These are phyloP conservation scores for Micronycteris hirsuta DNA, from an alignment of 2,113 vertebrate genomes.

Conservation along the genomic window DNA sequence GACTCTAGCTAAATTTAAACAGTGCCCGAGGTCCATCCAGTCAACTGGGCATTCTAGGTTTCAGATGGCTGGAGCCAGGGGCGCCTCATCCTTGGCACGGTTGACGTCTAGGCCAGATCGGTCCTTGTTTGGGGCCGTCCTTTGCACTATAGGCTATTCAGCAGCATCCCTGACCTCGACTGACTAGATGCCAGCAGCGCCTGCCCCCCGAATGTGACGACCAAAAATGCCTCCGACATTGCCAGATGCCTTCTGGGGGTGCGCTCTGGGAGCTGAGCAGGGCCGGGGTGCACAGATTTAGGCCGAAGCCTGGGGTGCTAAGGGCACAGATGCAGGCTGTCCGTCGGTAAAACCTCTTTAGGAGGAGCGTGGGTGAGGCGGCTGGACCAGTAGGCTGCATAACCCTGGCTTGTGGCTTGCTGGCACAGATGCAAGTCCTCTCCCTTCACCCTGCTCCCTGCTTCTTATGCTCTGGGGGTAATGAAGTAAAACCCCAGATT, in stretches of 20 bases:
- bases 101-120: accelerated
- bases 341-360: neutral
- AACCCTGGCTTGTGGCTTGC: neutral
- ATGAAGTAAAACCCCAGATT: constrained; percentile 64
- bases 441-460: neutral
- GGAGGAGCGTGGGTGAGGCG: neutral
- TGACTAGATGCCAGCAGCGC: neutral
- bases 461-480: neutral
- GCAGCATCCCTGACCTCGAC: neutral
- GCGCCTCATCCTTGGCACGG: accelerated
- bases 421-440: accelerated
- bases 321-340: neutral
- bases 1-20: neutral
- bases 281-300: neutral
- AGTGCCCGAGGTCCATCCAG: neutral
- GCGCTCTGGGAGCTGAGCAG: neutral
- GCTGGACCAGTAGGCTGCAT: neutral
- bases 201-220: accelerated
- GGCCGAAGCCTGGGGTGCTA: accelerated
- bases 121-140: neutral
- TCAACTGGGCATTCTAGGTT: neutral
- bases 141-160: neutral
- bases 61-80: accelerated
- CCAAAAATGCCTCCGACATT: neutral
- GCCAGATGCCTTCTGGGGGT: neutral